Conservation (phyloP, 2,888 invertebrate species). For the Habrosyne pyritoides region DNA sequence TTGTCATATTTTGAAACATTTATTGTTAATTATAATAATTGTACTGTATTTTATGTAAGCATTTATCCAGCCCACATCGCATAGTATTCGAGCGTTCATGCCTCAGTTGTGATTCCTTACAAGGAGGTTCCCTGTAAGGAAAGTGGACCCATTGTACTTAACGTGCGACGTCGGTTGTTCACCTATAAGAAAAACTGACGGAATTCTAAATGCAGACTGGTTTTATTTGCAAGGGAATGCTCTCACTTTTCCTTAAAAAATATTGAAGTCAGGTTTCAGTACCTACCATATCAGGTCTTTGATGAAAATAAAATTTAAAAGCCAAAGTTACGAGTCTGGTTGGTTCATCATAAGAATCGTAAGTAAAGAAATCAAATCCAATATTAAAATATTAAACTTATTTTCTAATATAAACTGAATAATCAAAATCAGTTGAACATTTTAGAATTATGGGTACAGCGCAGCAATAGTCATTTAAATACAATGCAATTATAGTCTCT, state of each 20-base stretch:
- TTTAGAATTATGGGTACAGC: neutral
- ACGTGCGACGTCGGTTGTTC: constrained; percentile 56
- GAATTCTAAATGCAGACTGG: constrained; percentile 48
- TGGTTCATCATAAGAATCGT: no score
- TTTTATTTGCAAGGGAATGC: constrained; percentile 37
- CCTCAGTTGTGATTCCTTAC: constrained; percentile 37
- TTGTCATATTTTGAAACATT: neutral
- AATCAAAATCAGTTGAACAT: neutral
- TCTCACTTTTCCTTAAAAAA: constrained; percentile 31
- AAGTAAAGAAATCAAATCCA: neutral
- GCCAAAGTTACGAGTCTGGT: no score
- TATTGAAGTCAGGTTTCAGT: neutral
- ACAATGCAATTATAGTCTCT: constrained; percentile 1
- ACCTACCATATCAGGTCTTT: neutral
- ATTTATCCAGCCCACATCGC: constrained; percentile 29
- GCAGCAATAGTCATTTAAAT: neutral
- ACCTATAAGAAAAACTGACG: constrained; percentile 66
- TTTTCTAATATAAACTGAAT: neutral
- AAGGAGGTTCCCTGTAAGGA: constrained; percentile 66
- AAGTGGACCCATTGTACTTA: constrained; percentile 71
- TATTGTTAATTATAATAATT: constrained; percentile 5
- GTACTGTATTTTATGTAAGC: constrained; percentile 17
- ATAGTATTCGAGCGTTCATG: constrained; percentile 31
- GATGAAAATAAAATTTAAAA: no score
- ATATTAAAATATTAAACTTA: neutral